These are phyloP conservation scores for Lophius americanus DNA, from an alignment of 2,797 vertebrate genomes.

Conservation along the genomic window DNA sequence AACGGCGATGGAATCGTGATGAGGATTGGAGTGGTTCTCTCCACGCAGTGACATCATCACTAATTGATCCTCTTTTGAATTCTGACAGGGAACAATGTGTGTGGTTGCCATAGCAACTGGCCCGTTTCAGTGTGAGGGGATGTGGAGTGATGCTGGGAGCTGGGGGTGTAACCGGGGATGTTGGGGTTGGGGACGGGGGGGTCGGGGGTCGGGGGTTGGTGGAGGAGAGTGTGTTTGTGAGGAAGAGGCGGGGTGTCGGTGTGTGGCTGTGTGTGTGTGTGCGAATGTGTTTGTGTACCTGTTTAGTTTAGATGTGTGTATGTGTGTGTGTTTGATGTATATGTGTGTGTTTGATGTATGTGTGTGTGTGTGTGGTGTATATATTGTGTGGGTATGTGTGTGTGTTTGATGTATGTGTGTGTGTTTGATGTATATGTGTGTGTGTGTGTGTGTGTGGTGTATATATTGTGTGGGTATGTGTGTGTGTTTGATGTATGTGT, in stretches of 20 bases:
- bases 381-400: no score
- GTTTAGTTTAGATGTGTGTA: no score
- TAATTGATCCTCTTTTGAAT: slow-evolving; percentile 73
- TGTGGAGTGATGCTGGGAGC: slow-evolving; percentile 53
- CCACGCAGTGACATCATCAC: slow-evolving; percentile 67
- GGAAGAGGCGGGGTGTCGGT: not conserved
- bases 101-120: slow-evolving; percentile 75
- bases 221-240: slow-evolving; percentile 1
- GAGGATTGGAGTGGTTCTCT: slow-evolving; percentile 35
- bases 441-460: not conserved
- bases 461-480: no score
- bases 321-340: no score
- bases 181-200: slow-evolving; percentile 26
- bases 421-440: no score
- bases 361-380: no score
- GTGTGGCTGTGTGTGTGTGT: no score
- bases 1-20: slow-evolving; percentile 31
- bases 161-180: slow-evolving; percentile 52
- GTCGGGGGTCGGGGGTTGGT: slow-evolving; percentile 12
- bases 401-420: no score
- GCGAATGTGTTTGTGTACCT: no score
- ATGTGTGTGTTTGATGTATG: no score
- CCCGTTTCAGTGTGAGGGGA: slow-evolving; percentile 56
- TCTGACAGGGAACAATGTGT: slow-evolving; percentile 58
- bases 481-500: not conserved